These are phyloP conservation scores for Cephus spinipes DNA, from an alignment of 2,888 invertebrate genomes.

Conservation along the genomic window DNA sequence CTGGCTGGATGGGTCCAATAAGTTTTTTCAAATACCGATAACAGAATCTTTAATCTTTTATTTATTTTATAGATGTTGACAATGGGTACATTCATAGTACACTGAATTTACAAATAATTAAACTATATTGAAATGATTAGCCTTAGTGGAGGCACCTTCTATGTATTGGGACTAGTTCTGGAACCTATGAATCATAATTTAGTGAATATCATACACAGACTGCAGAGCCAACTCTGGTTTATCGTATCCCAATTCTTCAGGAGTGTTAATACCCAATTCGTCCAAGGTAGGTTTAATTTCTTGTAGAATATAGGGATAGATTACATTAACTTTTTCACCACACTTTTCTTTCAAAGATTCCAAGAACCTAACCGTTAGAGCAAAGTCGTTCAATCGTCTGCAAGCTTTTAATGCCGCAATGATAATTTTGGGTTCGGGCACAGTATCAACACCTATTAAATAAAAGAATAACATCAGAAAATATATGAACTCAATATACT, in stretches of 20 bases:
- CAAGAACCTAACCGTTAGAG: conserved; percentile 91
- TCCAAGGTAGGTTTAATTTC: conserved; percentile 92
- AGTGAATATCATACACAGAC: conserved; percentile 77
- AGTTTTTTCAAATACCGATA: neutral
- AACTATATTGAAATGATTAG: conserved; percentile 12
- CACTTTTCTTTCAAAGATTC: conserved; percentile 94
- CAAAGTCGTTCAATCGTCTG: conserved; percentile 93
- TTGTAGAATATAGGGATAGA: conserved; percentile 89
- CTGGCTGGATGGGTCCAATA: neutral
- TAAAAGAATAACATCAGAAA: neutral
- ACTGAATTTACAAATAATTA: conserved; percentile 5
- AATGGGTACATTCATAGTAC: conserved; percentile 23
- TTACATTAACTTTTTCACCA: conserved; percentile 77
- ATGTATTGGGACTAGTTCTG: conserved; percentile 25
- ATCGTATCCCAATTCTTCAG: conserved; percentile 96
- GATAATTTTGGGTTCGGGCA: conserved; percentile 93
- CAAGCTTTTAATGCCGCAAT: conserved; percentile 90
- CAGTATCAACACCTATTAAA: conserved; percentile 84
- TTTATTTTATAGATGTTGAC: neutral
- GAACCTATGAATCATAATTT: conserved; percentile 27
- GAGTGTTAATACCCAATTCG: conserved; percentile 93
- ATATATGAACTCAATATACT: neutral
- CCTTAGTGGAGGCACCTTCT: conserved; percentile 13
- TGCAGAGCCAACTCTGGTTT: conserved; percentile 93
- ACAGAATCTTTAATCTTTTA: neutral